Percentiles rank a stretch among this genome's conserved stretches.
phyloP scores from a whole-genome alignment of 2,888 invertebrate genomes.

The Plusia festucae region DNA sequence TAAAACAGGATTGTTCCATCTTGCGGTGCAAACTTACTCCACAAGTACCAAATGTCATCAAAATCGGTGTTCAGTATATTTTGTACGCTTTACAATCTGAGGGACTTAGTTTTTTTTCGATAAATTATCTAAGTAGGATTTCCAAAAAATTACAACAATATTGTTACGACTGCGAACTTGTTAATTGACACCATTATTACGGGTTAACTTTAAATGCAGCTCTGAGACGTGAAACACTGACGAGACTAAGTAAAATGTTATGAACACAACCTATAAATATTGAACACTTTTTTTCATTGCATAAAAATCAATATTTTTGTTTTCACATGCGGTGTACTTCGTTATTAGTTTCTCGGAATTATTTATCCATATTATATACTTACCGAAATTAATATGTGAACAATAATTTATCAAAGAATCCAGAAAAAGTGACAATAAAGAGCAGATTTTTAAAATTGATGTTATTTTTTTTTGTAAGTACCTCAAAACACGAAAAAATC shows the following conservation, averaged over 20 bases:
- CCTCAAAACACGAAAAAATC: constrained; percentile 44
- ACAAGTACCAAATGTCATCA: no score
- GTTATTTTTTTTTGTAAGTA: constrained; percentile 53
- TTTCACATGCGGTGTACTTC: background rate
- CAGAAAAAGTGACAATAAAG: constrained; percentile 26
- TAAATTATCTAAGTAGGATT: no score
- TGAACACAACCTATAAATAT: background rate
- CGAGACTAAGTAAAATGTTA: background rate
- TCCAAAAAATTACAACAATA: no score
- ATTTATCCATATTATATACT: constrained; percentile 14
- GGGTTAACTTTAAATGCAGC: background rate
- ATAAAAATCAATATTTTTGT: background rate
- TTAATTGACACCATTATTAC: background rate
- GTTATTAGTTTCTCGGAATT: background rate
- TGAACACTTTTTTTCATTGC: background rate
- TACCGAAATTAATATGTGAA: constrained; percentile 38
- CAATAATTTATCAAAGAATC: constrained; percentile 49
- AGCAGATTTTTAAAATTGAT: constrained; percentile 38
- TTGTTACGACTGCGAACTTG: no score
- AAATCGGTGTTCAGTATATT: no score
- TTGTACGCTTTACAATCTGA: no score
- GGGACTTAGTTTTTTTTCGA: no score
- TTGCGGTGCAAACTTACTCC: no score
- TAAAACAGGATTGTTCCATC: no score
- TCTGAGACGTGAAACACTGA: background rate